These are phyloP conservation scores for Mormyrus hasselquistii DNA, from an alignment of 2,797 vertebrate genomes.

Conservation along the genomic window DNA sequence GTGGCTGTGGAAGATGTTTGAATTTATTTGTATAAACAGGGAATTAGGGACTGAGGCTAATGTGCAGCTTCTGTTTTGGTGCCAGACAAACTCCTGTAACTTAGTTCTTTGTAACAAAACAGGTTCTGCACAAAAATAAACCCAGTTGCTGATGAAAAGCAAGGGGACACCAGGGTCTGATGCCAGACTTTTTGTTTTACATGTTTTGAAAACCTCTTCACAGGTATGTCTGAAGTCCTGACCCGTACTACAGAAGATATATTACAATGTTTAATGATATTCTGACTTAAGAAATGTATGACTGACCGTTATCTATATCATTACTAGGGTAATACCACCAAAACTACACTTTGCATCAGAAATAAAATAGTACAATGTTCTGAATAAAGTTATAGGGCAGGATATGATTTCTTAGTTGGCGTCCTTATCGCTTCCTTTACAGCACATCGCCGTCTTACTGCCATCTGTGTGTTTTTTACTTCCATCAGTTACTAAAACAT, in stretches of 20 bases:
- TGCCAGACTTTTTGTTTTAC: background rate
- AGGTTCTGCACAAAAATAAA: background rate
- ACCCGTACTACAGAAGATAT: background rate
- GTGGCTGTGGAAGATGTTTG: background rate
- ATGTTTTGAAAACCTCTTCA: background rate
- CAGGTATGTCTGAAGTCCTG: background rate
- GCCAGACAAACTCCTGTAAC: background rate
- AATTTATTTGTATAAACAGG: background rate
- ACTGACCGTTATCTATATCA: background rate
- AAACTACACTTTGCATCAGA: background rate
- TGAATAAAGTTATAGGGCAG: background rate
- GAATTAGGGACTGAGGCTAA: background rate
- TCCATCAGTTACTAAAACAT: background rate
- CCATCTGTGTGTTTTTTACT: constrained; percentile 11
- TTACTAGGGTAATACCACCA: background rate
- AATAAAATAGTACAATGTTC: background rate
- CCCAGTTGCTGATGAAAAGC: background rate
- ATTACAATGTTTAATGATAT: background rate
- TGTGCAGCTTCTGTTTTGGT: background rate
- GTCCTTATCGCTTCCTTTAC: background rate
- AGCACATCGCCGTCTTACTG: background rate
- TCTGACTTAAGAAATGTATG: background rate
- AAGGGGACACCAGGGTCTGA: background rate
- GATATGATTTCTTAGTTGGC: background rate
- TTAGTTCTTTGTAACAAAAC: background rate